These are phyloP conservation scores for Phoxinus phoxinus DNA, from an alignment of 2,113 vertebrate genomes.

Conservation along the genomic window DNA sequence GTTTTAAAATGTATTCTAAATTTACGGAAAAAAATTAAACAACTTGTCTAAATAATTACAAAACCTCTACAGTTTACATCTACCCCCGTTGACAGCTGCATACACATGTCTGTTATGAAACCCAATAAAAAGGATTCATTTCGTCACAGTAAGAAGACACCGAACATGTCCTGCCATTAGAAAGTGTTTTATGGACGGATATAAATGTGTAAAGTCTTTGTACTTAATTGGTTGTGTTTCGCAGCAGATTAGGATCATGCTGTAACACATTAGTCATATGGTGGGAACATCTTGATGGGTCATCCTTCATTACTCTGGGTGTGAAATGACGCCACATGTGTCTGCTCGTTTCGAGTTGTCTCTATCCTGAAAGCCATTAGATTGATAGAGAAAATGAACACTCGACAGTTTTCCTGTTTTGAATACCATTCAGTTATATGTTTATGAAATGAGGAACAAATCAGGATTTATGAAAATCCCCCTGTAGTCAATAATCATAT, in stretches of 20 bases:
- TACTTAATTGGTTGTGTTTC: slow-evolving; percentile 43
- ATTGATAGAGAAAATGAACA: slow-evolving; percentile 12
- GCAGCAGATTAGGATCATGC: slow-evolving; percentile 47
- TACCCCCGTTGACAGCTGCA: not conserved
- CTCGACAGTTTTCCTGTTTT: not conserved
- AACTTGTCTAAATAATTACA: no score
- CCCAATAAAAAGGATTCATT: not conserved
- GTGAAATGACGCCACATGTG: slow-evolving; percentile 45
- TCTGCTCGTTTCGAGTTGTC: slow-evolving; percentile 29
- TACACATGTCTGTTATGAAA: not conserved
- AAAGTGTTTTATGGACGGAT: slow-evolving; percentile 12
- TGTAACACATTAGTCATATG: slow-evolving; percentile 48
- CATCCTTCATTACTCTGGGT: slow-evolving; percentile 48
- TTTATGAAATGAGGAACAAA: not conserved
- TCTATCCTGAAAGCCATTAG: slow-evolving; percentile 29
- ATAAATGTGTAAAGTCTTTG: slow-evolving; percentile 18
- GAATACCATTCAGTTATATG: not conserved
- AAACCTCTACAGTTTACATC: not conserved
- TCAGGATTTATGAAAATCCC: not conserved
- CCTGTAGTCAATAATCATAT: no score
- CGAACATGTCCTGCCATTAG: not conserved
- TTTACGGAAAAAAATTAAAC: no score
- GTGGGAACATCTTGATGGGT: slow-evolving; percentile 54
- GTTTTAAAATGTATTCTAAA: no score
- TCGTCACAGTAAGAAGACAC: not conserved